Conservation (phyloP, 92 coral and sea anemone species). For the Palythoa grandis region DNA sequence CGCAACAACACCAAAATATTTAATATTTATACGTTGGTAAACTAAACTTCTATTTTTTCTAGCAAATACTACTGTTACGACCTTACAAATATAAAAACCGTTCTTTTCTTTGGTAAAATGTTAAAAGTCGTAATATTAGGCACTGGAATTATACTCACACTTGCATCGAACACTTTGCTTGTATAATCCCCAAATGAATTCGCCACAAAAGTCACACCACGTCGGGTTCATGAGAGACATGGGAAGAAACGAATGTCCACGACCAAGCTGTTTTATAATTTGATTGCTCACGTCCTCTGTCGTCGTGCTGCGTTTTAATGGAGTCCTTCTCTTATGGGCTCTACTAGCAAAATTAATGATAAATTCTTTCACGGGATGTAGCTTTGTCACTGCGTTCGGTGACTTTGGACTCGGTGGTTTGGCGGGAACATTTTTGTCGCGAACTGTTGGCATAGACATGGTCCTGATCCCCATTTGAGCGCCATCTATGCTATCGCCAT, state of each 20-base stretch:
- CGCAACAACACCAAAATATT: neutral
- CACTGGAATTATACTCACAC: conserved; percentile 67
- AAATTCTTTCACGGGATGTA: conserved; percentile 91
- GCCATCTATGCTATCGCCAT: conserved; percentile 17
- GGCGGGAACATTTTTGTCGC: conserved; percentile 53
- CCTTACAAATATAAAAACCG: neutral
- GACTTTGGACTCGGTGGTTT: conserved; percentile 47
- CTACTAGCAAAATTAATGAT: conserved; percentile 83
- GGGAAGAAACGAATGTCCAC: conserved; percentile 88
- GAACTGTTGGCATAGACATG: conserved; percentile 67
- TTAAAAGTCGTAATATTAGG: neutral
- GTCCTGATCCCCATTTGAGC: conserved; percentile 55
- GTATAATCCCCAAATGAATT: conserved; percentile 96
- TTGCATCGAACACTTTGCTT: conserved; percentile 96
- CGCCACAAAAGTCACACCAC: conserved; percentile 99
- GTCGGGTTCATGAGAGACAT: conserved; percentile 84
- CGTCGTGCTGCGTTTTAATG: conserved; percentile 57
- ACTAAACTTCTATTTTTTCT: neutral
- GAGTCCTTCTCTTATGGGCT: conserved; percentile 73
- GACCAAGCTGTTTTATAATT: conserved; percentile 68
- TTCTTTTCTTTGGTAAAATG: neutral
- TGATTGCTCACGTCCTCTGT: conserved; percentile 76
- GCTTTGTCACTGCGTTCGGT: conserved; percentile 41
- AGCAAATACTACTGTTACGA: neutral
- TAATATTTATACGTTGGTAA: neutral